Evolutionary conservation across 2,113 vertebrate species (phyloP), one percentile per base, ranked within the genome.

Genomic region (Agapornis roseicollis): DNA sequence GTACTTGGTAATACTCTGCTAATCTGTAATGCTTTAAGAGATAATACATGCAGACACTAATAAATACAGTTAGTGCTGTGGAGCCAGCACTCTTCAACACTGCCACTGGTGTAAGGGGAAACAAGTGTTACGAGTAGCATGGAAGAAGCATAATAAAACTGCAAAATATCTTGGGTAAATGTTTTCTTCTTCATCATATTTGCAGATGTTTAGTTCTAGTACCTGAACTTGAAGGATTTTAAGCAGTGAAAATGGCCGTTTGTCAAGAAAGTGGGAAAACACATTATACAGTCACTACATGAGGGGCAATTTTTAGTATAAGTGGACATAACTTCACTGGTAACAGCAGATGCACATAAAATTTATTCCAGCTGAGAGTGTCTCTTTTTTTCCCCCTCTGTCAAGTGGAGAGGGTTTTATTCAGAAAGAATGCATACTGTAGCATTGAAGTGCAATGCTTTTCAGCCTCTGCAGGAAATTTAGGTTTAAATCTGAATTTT

Each of bases 1-100:
- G 58, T 61, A 39, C 28, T 95, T 94, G 71, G 33, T 66, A 89
- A 61, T 73, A 71, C 8, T 44, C 46, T 19, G 53, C 71, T 80
- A 78, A 85, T 95, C 91, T 93, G 29, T 72, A 85, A 29, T 58
- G 53, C 47, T 97, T 90, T 93, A 85, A 88, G 77, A 85, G 77
- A 52, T 33, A 63, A 46, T 25, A 3, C 20, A 37, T 37, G 49
- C 63, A 78, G 80, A 88, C n/a, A 49, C 14, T 94, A 56, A 86
- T 79, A 95, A 81, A 85, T 47, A 9, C 19, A 44, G 29, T 9
- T 47, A 60, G 74, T 53, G n/a, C 55, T 65, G 6, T 39, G n/a
- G 61, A 91, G 65, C 7, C 49, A 84, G 41, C 10, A 4, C 28
- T 50, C 49, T 84, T 80, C 37, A 37, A 7, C 64, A 25, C 41